These are phyloP conservation scores for Corvus moneduloides DNA, from an alignment of 2,113 vertebrate species.

Conservation along the genomic window DNA sequence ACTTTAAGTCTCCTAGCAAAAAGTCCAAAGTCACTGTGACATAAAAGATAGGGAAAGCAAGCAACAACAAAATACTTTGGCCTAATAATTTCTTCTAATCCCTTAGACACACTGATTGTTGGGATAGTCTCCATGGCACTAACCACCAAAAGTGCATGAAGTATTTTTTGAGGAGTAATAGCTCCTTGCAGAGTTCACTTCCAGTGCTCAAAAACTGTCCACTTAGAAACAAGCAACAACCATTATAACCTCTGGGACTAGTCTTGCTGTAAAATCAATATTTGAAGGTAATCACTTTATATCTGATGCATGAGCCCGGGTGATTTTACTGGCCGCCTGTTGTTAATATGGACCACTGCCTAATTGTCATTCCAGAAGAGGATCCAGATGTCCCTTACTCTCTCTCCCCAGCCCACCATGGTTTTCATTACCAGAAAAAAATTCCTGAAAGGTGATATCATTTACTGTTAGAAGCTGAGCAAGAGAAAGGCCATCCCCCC, in stretches of 20 bases:
- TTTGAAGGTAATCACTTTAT: conserved; percentile 55
- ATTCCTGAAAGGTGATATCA: conserved; percentile 54
- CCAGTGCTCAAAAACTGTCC: conserved; percentile 32
- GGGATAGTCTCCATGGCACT: conserved; percentile 38
- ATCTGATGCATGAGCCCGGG: conserved; percentile 10
- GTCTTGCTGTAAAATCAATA: conserved; percentile 61
- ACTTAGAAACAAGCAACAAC: conserved; percentile 38
- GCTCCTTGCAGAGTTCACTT: conserved; percentile 32
- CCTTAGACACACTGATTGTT: conserved; percentile 16
- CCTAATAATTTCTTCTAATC: conserved; percentile 24
- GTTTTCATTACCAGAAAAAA: conserved; percentile 52
- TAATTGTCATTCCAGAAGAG: conserved; percentile 66
- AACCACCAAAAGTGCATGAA: conserved; percentile 29
- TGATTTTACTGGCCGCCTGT: conserved; percentile 53
- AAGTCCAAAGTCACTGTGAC: conserved; percentile 36
- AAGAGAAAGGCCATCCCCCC: conserved; percentile 13
- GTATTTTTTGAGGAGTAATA: conserved; percentile 39
- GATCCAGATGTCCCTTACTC: conserved; percentile 53
- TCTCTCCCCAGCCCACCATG: conserved; percentile 6
- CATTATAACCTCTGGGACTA: conserved; percentile 20
- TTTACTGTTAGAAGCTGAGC: conserved; percentile 18
- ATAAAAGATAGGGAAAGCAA: conserved; percentile 19
- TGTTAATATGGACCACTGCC: conserved; percentile 55
- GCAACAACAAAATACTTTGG: conserved; percentile 14
- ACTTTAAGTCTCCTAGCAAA: conserved; percentile 29